phyloP scores from a whole-genome alignment of 2,113 vertebrate species.

The Oryzias javanicus region DNA sequence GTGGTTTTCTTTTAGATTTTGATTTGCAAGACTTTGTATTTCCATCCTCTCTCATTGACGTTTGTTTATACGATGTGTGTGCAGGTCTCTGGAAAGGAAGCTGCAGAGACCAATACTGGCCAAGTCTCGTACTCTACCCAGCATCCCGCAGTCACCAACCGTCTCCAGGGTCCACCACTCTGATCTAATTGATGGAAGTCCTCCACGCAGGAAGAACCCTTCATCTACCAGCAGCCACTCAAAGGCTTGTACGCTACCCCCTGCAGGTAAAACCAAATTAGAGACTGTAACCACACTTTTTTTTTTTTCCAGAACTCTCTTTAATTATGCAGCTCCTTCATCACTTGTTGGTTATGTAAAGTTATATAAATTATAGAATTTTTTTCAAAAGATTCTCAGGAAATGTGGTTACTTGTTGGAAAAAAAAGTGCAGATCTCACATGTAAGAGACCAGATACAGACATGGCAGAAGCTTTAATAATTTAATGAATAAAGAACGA shows the following conservation, averaged over 20 bases:
- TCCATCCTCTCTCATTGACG: background rate
- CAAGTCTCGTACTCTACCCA: slow-evolving; percentile 87
- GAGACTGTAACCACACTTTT: background rate
- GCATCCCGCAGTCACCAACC: slow-evolving; percentile 89
- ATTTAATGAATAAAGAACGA: too few relatives aligned
- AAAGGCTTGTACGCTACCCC: slow-evolving; percentile 84
- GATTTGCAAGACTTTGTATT: background rate
- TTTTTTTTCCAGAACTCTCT: background rate
- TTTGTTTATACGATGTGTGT: background rate
- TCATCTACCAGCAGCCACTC: slow-evolving; percentile 45
- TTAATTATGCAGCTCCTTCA: background rate
- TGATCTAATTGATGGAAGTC: slow-evolving; percentile 63
- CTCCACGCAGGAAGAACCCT: slow-evolving; percentile 69
- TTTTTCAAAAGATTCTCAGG: too few relatives aligned
- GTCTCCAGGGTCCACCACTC: slow-evolving; percentile 79
- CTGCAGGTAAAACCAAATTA: slow-evolving; percentile 73
- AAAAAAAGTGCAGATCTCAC: too few relatives aligned
- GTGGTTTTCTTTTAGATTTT: background rate
- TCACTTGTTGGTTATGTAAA: too few relatives aligned
- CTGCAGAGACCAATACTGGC: slow-evolving; percentile 84
- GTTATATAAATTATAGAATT: too few relatives aligned
- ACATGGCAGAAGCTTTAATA: too few relatives aligned
- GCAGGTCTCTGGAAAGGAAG: slow-evolving; percentile 86
- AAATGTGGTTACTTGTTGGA: too few relatives aligned
- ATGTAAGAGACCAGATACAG: too few relatives aligned